Evolutionary conservation across 2,797 vertebrate species (phyloP), one percentile per base, ranked within the genome.

Genomic region (Erpetoichthys calabaricus): DNA sequence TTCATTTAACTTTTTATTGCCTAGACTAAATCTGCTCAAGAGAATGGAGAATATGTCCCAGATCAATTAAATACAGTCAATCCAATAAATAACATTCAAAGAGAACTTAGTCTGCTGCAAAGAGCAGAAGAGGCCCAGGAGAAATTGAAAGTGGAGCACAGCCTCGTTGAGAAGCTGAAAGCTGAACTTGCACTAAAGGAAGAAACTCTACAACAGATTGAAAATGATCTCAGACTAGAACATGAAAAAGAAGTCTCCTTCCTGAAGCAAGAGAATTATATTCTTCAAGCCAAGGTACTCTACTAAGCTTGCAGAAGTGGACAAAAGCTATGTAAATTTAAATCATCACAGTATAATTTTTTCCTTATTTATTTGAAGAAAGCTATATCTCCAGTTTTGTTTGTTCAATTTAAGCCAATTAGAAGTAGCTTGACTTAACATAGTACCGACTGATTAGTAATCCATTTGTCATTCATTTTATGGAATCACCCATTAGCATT

Each of bases 211-310:
- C 69, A 80, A 61, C 61, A 64, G 56, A 79, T 75, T 53, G 59
- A 78, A 42, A 59, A 73, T 53, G 78, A 85, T 62, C 42, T 81
- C 55, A 85, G 77, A 75, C 68, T 64, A 58, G 71, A 78, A 41
- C 79, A 78, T 57, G 76, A 80, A 46, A 82, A 80, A 58, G 81
- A 93, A 63, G 72, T 91, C 54, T 73, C 68, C 63, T 68, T 25
- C 1, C 67, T 95, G 56, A 84, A 80, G 64, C 86, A 93, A 69
- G 84, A 96, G 59, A 97, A 92, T 66, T 93, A 79, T 55, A 61
- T 90, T 5, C 86, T 97, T 62, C 88, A 90, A 65, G 83, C 86
- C 74, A 92, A 96, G 89, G 95, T 96, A 70, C 6, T 8, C 44
- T 9, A 7, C 4, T 3, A 7, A 6, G 44, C 43, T 42, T 42